phyloP scores from a whole-genome alignment of 2,113 vertebrate species.

The Mesembrinibis cayennensis region DNA sequence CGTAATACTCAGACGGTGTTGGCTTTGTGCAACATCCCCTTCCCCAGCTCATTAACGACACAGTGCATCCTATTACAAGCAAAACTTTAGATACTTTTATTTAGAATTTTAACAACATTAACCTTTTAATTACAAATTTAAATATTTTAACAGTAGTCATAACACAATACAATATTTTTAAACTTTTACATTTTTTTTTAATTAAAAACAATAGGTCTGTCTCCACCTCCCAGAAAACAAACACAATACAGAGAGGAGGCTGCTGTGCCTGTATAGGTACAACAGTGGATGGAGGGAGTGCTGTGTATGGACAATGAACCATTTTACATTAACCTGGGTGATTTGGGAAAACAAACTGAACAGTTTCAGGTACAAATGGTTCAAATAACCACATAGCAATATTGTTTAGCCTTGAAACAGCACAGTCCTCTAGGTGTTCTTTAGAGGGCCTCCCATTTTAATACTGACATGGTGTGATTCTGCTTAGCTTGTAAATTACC shows the following conservation, averaged over 20 bases:
- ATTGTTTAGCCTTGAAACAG: constrained; percentile 38
- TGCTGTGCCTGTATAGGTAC: constrained; percentile 53
- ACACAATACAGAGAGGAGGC: constrained; percentile 56
- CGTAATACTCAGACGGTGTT: not conserved
- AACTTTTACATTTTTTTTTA: constrained; percentile 61
- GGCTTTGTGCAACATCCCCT: constrained; percentile 9
- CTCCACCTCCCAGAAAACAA: constrained; percentile 62
- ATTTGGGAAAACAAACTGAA: constrained; percentile 42
- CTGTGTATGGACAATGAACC: constrained; percentile 54
- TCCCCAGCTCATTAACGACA: constrained; percentile 65
- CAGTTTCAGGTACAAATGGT: constrained; percentile 63
- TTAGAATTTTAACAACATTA: constrained; percentile 72
- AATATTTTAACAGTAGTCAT: constrained; percentile 71
- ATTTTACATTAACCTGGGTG: constrained; percentile 52
- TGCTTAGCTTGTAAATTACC: not conserved
- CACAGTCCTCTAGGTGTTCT: constrained; percentile 35
- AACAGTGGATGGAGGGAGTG: constrained; percentile 50
- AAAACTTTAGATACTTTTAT: constrained; percentile 72
- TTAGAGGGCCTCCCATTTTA: constrained; percentile 44
- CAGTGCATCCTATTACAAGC: constrained; percentile 69
- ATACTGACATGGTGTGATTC: constrained; percentile 51
- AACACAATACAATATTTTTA: constrained; percentile 63
- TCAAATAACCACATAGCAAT: constrained; percentile 44
- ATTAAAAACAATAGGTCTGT: constrained; percentile 64
- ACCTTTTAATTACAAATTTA: constrained; percentile 72